Evolutionary conservation across 2,113 vertebrate species (phyloP), one percentile per base, ranked within the genome.

Genomic region (Bubo blakistoni): DNA sequence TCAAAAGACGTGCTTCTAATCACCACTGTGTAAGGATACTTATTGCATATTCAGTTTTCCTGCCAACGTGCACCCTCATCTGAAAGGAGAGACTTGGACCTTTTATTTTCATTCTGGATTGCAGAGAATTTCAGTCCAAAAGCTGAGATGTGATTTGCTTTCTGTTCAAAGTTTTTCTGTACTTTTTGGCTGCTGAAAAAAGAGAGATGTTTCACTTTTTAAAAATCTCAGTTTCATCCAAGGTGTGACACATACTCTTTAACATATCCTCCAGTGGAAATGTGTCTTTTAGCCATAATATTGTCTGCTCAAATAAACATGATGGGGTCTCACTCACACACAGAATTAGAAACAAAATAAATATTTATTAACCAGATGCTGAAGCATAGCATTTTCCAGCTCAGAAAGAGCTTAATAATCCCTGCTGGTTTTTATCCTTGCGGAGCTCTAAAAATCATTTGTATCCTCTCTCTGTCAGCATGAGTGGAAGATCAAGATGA

Each of bases 291-390:
- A 91, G 70, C 16, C 61, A 62, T 80, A 90, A 76, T 58, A 80
- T 66, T 74, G 27, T 91, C 90, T 82, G 40, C 57, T 95, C 58
- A 96, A 52, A 92, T 49, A 94, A 92, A 89, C 66, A 78, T 76
- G 57, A 72, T 61, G 21, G 19, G 18, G 21, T 76, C 58, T 92
- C 19, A 36, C 7, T 78, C 61, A 59, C 62, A 80, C 9, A 69
- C 40, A 88, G 81, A 80, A 96, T 91, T 95, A 85, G 74, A 94
- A 96, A n/a, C 30, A 93, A 97, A 94, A 94, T 91, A 95, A 90
- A 93, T 92, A 93, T 95, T 96, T 96, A 93, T 96, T 96, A 96
- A 86, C 34, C 49, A 77, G 87, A 70, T 86, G 62, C 40, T 80
- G 81, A 94, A 86, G 71, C 76, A 86, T 17, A 85, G 9, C n/a